Base-by-base conservation (phyloP, 2,888 invertebrate genomes). In the Junonia oenone region DNA sequence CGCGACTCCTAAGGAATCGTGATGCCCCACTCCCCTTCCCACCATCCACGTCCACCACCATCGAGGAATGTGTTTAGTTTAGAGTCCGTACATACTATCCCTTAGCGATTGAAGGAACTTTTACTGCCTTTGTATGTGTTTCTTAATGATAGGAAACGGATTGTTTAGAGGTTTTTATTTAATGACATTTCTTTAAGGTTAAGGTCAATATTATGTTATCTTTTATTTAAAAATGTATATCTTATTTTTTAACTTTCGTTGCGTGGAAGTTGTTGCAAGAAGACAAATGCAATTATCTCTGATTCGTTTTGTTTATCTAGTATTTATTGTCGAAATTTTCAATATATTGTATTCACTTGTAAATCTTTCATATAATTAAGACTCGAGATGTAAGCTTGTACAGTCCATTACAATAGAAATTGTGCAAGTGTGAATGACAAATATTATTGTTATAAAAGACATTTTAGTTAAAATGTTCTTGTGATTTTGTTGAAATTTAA, bases 101-200 rank as follows among this genome's bases (percentile, higher is more conserved):
- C 13, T 6, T 48, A 11, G 37, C 45, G 35, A 45, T 48, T 47
- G 31, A 45, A 49, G 26, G 48, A 45, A 52, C 45, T 33, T 47
- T 22, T 49, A 55, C 58, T 58, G 60, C 58, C 58, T 55, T 40
- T 38, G 37, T 52, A 58, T 49, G 38, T 53, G 54, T 56, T 59
- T 37, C 38, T 52, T 55, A 46, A 31, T 51, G 22, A 45, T 57
- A 58, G 37, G 31, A 17, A 33, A 58, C 29, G 58, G 60, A 58
- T 58, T 61, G 61, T 61, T 61, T 61, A 22, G 50, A 38, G 22
- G 15, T 53, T 60, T 56, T 61, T 31, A 22, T 45, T 35, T 56
- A 51, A 17, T 35, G 31, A 22, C 26, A 51, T 40, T 56, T 48
- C n/a, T 29, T 50, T 50, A 50, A 29, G 15, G 27, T 50, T 40